Base-by-base conservation (phyloP, 2,888 invertebrate species). In the Ophion costatus region DNA sequence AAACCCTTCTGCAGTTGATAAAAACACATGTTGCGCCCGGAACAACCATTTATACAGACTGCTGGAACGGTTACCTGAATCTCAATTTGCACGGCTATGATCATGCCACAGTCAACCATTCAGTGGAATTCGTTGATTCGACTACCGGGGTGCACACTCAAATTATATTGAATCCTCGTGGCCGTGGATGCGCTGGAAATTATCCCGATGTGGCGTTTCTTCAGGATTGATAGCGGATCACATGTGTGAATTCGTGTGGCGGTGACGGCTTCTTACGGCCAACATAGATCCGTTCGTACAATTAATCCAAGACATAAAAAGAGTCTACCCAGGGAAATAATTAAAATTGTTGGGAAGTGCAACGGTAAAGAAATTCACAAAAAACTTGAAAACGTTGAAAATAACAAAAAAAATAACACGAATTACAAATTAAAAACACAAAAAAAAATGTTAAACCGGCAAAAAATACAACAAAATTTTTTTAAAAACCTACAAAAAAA, bases 81-180 rank as follows among this genome's bases (percentile, higher is more conserved):
- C 20, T 66, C 17, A 33, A 38, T 4, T 14, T 3, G 4, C 66
- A 66, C 33, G 66, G 38, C n/a, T 66, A 66, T 4, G 9, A 14
- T 38, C 33, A 66, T 7, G 7, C 11, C 11, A 66, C 66, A 5
- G 66, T 66, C 9, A 66, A 66, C 33, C 38, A 66, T 66, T 38
- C 38, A 4, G 17, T 38, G 20, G 66, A 66, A 38, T 66, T 66
- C 33, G 66, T 66, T 38, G n/a, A 66, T n/a, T 66, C 66, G 5
- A 7, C 33, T 14, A 66, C 33, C 33, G 38, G 66, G 7, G 66
- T 17, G 14, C 66, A 66, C 33, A 66, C 66, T 66, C 38, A 66
- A 69, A 69, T n/a, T n/a, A 69, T 51, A 51, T 69, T 20, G 51
- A 69, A 20, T 45, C 69, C 9, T 69, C 69, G 4, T 69, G 24